Percentiles rank a stretch among this genome's conserved stretches.
Conservation (phyloP, 2,797 vertebrate genomes). For the Anguilla obscura region DNA sequence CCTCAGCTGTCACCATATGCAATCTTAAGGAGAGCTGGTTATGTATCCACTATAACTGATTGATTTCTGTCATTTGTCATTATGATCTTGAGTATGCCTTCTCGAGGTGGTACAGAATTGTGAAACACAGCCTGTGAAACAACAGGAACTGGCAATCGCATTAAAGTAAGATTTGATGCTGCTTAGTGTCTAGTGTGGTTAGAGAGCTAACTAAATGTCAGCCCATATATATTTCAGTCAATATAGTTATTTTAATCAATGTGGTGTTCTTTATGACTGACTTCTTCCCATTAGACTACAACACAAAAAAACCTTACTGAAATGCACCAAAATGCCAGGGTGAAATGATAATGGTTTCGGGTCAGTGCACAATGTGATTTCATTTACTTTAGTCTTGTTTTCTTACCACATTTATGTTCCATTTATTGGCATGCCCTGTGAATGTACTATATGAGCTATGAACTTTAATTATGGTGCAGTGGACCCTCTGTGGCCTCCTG, state of each 20-base stretch:
- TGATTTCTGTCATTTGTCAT: neutral
- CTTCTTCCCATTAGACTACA: no score
- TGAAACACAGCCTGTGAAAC: neutral
- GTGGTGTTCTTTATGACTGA: neutral
- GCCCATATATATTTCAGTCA: neutral
- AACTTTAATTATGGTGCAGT: constrained; percentile 4
- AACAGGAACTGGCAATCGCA: neutral
- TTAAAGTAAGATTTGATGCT: neutral
- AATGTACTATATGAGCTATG: neutral
- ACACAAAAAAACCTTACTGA: neutral
- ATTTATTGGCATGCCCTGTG: neutral
- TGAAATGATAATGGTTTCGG: neutral
- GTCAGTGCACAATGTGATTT: neutral
- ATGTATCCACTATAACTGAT: neutral
- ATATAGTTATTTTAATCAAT: neutral
- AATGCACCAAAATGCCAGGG: neutral
- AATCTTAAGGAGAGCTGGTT: neutral
- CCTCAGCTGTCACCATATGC: neutral
- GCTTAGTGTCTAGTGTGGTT: neutral
- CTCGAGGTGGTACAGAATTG: neutral
- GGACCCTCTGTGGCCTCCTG: neutral
- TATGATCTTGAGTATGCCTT: neutral
- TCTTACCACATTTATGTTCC: neutral
- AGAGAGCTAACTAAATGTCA: neutral
- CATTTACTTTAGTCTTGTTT: neutral